Evolutionary conservation across 2,888 invertebrate species (phyloP).

Genomic region (Trichopria drosophilae): DNA sequence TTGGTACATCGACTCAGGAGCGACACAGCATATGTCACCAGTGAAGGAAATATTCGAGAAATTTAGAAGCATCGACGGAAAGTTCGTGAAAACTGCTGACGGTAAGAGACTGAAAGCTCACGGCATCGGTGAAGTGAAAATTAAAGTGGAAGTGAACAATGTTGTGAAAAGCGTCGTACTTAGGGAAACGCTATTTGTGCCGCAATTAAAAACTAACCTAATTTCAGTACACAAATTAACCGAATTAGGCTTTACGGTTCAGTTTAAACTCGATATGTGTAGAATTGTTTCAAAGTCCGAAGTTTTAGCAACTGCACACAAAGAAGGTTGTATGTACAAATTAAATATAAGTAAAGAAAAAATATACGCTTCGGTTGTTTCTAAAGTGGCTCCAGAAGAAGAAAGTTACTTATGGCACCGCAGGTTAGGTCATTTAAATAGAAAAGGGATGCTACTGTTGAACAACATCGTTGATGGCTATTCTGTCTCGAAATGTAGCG

Average conservation of each 20-base stretch:
- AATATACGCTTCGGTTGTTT: neutral
- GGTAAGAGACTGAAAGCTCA: constrained; percentile 4
- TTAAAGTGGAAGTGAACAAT: constrained; percentile 16
- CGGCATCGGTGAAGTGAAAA: constrained; percentile 22
- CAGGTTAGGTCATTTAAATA: neutral
- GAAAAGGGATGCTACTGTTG: neutral
- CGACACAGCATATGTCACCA: constrained; percentile 33
- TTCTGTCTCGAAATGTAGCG: neutral
- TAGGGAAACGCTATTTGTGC: constrained; percentile 34
- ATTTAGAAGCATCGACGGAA: neutral
- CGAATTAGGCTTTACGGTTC: constrained; percentile 23
- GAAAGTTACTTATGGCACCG: neutral
- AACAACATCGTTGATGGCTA: neutral
- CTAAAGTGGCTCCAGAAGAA: constrained; percentile 6
- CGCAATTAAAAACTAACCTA: constrained; percentile 29
- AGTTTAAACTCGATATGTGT: constrained; percentile 28
- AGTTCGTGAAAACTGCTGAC: constrained; percentile 20
- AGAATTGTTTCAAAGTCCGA: constrained; percentile 21
- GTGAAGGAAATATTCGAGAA: constrained; percentile 16
- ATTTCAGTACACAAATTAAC: constrained; percentile 32
- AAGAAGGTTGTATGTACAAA: constrained; percentile 21
- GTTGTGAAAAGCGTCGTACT: constrained; percentile 1
- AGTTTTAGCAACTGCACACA: constrained; percentile 19
- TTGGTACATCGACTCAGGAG: constrained; percentile 32
- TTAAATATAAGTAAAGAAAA: constrained; percentile 6